Evolutionary conservation across 2,113 vertebrate species (phyloP).

Genomic region (Corythornis vintsioides): DNA sequence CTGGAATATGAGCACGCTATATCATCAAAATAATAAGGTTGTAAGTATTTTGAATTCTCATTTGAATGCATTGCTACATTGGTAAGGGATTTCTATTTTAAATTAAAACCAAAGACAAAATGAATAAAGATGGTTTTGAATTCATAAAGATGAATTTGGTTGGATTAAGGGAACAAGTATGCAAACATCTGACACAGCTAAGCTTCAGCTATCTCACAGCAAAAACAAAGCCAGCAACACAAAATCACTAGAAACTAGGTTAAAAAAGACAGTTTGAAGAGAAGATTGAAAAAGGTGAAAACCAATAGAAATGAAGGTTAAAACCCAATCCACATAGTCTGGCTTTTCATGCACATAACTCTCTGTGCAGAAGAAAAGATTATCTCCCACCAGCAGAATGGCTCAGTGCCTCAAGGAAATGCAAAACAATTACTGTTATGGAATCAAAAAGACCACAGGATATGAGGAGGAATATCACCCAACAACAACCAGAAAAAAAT

Average conservation of each 20-base stretch:
- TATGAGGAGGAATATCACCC: background rate
- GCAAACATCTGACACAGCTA: background rate
- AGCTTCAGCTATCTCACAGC: background rate
- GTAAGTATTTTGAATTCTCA: background rate
- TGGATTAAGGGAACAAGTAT: background rate
- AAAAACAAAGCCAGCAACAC: background rate
- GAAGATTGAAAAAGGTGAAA: conserved; percentile 14
- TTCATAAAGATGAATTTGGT: background rate
- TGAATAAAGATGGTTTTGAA: conserved; percentile 37
- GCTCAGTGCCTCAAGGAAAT: conserved; percentile 34
- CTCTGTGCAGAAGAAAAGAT: background rate
- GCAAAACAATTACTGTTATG: conserved; percentile 4
- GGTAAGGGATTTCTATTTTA: background rate
- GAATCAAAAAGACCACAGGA: conserved; percentile 1
- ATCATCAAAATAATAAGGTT: background rate
- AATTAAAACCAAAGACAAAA: conserved; percentile 24
- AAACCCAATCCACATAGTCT: background rate
- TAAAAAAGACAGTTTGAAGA: background rate
- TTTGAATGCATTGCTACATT: background rate
- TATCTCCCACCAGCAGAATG: background rate
- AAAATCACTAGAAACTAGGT: background rate
- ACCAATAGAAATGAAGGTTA: background rate
- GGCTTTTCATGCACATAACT: background rate
- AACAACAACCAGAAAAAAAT: background rate
- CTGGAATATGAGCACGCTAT: background rate